Evolutionary conservation across 2,797 vertebrate species (phyloP), one percentile per base, ranked within the genome.

Genomic region (Gobio occitaniae): DNA sequence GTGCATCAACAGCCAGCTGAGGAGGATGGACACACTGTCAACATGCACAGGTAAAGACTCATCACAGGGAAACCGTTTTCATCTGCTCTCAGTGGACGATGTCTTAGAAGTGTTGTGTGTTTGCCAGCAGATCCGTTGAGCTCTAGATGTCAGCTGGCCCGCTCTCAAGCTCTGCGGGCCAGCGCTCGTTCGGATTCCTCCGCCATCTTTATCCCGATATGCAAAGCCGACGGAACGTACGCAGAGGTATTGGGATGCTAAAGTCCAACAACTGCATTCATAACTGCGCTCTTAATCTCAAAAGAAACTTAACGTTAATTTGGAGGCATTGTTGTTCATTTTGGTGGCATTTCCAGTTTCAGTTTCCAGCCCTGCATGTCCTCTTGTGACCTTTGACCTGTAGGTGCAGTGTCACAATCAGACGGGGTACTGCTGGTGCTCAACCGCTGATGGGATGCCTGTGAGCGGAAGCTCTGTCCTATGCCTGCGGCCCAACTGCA

Each of bases 351-450:
- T 21, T 1, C 25, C 61, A 32, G 61, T 32, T 29, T 3, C 56
- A 48, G 47, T 48, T 11, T 11, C 10, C 52, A 19, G 19, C 12
- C 25, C 6, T 65, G 61, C 25, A 52, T 74, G 71, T 52, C 16
- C 8, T 50, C 47, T n/a, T 19, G 2, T 76, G 36, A 77, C 54
- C 75, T 77, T 59, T 61, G 63, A 36, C 81, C 54, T 76, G 8
- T 54, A 92, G 91, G 90, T 92, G 38, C 94, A 95, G 89, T 95
- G 94, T 68, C 92, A 94, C 89, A 93, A 91, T 82, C 91, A 93
- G 86, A 94, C 92, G 0, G 91, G 94, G 3, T 94, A 93, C 87
- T 95, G 94, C 87, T 95, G 94, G 93, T 95, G 94, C 77, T 93
- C 93, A 56, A 92, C 85, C 0, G 87, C 91, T 0, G 92, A 95